Evolutionary conservation across 2,888 invertebrate genomes (phyloP).

Genomic region (Polia nebulosa): DNA sequence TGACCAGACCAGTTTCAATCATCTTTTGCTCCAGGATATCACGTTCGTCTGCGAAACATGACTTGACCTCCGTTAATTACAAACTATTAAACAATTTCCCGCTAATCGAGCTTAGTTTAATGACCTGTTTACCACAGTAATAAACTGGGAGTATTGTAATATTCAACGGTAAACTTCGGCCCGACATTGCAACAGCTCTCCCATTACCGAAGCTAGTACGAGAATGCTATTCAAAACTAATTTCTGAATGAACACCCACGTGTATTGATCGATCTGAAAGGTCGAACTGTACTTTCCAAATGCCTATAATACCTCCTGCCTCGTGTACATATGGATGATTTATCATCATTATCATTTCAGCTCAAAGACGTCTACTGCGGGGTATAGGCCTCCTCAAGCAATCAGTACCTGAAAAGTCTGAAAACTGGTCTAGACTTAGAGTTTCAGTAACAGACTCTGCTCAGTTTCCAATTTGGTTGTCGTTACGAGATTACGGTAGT

Average conservation of each 20-base stretch:
- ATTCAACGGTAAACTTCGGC: slow-evolving; percentile 21
- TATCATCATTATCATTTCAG: neutral
- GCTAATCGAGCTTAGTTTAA: slow-evolving; percentile 18
- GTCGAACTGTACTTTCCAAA: neutral
- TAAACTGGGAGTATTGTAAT: slow-evolving; percentile 1
- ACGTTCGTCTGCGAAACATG: too few relatives aligned
- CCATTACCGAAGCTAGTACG: slow-evolving; percentile 27
- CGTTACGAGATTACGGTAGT: too few relatives aligned
- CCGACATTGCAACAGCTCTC: slow-evolving; percentile 14
- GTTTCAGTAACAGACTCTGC: too few relatives aligned
- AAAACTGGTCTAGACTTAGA: too few relatives aligned
- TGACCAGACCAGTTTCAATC: too few relatives aligned
- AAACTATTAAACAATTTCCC: neutral
- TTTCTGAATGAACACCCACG: slow-evolving; percentile 33
- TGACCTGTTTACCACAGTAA: neutral
- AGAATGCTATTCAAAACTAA: slow-evolving; percentile 54
- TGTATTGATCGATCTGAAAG: neutral
- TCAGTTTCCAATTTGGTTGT: too few relatives aligned
- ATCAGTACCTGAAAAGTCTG: too few relatives aligned
- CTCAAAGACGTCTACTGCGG: neutral
- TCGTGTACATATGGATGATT: neutral
- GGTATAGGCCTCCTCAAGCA: neutral
- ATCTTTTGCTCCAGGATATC: too few relatives aligned
- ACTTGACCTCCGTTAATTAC: neutral
- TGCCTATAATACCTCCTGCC: too few relatives aligned